Base-by-base conservation (phyloP, 1,140 invertebrate genomes). In the Carposina sasakii region DNA sequence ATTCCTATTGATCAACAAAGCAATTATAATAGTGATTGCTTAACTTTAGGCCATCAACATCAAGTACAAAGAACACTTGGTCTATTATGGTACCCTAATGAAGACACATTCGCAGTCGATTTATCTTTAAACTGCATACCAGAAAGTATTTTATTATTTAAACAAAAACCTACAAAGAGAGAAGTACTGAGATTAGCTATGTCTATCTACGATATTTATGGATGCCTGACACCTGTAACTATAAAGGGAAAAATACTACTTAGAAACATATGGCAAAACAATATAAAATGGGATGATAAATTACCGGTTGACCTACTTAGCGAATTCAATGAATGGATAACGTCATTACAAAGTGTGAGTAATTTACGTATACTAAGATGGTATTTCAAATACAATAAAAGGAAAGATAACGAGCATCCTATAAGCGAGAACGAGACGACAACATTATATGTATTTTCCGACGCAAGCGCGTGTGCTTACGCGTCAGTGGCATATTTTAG, bases 141-240 rank as follows among this genome's bases (percentile, higher is more conserved):
- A 12, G 26, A 36, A 21, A n/a, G 10, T 19, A 24, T 48, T 16
- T n/a, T 37, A n/a, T n/a, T n/a, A 24, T 33, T 33, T 3, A 3
- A 48, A 0, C 13, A 39, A 20, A 37, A 16, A 20, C 46, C 46
- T 17, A 48, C 46, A 1, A 48, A 48, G 21, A 10, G 46, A 12
- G 2, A 19, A 4, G 31, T 40, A 17, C 13, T 48, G n/a, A 37
- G 16, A 21, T 21, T 48, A 0, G 10, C 39, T 19, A 48, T 48
- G 46, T 48, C 46, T 3, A 48, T 48, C 28, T 48, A 39, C 16
- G 46, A 48, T n/a, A 23, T 40, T 6, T 31, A 39, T 19, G 46
- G 46, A 4, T 39, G 37, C 13, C 28, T 48, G 24, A 21, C 22
- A 3, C 46, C 46, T 3, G 28, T 48, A 17, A 40, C 34, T 3